Base-by-base conservation (phyloP, 1,140 invertebrate species). In the Drosophila melanica region DNA sequence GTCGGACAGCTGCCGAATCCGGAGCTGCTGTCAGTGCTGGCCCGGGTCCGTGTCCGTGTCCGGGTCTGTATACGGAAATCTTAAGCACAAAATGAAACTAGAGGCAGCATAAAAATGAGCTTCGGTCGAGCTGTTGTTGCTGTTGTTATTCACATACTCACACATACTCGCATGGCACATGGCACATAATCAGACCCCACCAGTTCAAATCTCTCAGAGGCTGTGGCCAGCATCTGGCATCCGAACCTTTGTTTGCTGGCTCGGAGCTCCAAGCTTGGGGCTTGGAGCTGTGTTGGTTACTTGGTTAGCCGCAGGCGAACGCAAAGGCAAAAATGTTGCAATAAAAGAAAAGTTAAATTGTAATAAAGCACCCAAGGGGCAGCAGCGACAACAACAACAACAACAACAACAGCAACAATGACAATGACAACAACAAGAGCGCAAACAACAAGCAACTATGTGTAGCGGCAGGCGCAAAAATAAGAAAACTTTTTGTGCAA, bases 301-400 rank as follows among this genome's bases (percentile, higher is more conserved):
- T 47, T 33, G 82, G 81, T 81, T 76, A 59, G 78, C 82, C 81
- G 30, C 84, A 89, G 63, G 68, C 71, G 65, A 68, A 75, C 74
- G 69, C 69, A 80, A 62, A 63, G 60, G 73, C 66, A 79, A 70
- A 74, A 85, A 79, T 79, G 64, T 72, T 77, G 78, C 85, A 90
- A 90, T 90, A 90, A 81, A 90, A 90, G 78, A 79, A 85, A 90
- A 85, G 85, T 90, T 90, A 90, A 90, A 90, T 90, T 90, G 81
- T 90, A 90, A 90, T 90, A 90, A 90, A 90, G 79, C 86, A 81
- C 81, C 78, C 86, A 54, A 60, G 78, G 18, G 60, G 47, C 41
- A 48, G 33, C 45, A 58, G 37, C 66, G 12, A 39, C 18, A 51
- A 39, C 35, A 47, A 20, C 18, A 63, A 27, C 39, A 45, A 33